A percentile compares a stretch with the other conserved stretches of the same genome.
These are phyloP conservation scores for Herminia tarsipennalis DNA, from an alignment of 2,888 invertebrate genomes.

Conservation along the genomic window DNA sequence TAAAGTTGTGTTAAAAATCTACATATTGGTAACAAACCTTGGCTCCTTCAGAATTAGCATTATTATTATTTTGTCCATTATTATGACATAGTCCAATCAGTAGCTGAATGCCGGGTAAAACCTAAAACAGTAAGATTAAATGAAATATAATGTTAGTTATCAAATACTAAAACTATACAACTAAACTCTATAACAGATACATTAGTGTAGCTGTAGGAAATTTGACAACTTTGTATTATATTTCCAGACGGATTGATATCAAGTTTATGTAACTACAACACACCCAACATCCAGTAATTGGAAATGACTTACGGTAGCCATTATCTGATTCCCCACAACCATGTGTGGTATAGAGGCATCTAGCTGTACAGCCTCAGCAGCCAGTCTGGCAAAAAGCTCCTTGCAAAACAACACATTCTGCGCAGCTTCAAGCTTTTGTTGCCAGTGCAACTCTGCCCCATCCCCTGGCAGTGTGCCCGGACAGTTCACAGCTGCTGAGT, in stretches of 20 bases:
- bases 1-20: too few relatives aligned
- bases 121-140: constrained; percentile 71
- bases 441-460: constrained; percentile 94
- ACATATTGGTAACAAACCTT: constrained; percentile 68
- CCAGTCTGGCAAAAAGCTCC: constrained; percentile 96
- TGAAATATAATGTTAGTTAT: too few relatives aligned
- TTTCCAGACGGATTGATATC: too few relatives aligned
- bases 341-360: constrained; percentile 98
- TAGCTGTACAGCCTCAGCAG: constrained; percentile 97
- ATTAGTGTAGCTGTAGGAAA: too few relatives aligned
- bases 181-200: too few relatives aligned
- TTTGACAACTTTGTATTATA: too few relatives aligned
- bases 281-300: too few relatives aligned
- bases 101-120: constrained; percentile 96
- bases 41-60: constrained; percentile 63
- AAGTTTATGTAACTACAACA: too few relatives aligned
- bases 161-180: too few relatives aligned
- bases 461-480: constrained; percentile 87
- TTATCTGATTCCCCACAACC: constrained; percentile 98
- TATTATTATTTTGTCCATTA: constrained; percentile 74
- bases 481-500: constrained; percentile 89
- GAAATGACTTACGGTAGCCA: constrained; percentile 94
- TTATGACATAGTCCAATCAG: constrained; percentile 97
- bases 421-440: constrained; percentile 97
- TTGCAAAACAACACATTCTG: constrained; percentile 99